These are phyloP conservation scores for Platynereis dumerilii DNA, from an alignment of 2,888 invertebrate species.

Conservation along the genomic window DNA sequence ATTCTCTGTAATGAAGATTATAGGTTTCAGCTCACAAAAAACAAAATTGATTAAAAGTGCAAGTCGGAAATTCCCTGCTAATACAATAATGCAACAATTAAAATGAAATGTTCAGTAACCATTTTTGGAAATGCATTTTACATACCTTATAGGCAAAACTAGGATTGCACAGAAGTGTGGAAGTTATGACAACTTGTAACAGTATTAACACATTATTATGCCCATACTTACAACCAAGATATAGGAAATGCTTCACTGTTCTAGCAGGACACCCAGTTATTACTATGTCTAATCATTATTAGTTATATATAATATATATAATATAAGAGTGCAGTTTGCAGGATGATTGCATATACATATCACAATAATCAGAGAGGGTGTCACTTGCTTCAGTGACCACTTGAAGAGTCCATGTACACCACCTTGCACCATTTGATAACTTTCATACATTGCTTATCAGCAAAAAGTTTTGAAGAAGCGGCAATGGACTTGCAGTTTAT, in stretches of 20 bases:
- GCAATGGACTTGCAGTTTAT: too few relatives aligned
- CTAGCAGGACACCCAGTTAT: not conserved
- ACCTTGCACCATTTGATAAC: not conserved
- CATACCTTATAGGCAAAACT: slow-evolving; percentile 6
- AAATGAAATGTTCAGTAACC: slow-evolving; percentile 7
- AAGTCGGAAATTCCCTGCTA: slow-evolving; percentile 8
- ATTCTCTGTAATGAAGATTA: too few relatives aligned
- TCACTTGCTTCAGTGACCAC: too few relatives aligned
- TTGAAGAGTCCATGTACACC: slow-evolving; percentile 5
- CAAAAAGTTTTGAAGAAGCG: too few relatives aligned
- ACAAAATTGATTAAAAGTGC: not conserved
- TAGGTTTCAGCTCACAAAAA: too few relatives aligned
- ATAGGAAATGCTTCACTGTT: slow-evolving; percentile 9
- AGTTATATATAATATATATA: too few relatives aligned
- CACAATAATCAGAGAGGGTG: slow-evolving; percentile 2
- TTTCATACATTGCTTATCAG: too few relatives aligned
- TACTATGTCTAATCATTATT: too few relatives aligned
- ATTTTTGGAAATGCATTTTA: slow-evolving; percentile 1
- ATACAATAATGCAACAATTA: not conserved
- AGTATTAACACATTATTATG: slow-evolving; percentile 10
- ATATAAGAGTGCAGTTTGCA: not conserved
- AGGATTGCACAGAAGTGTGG: slow-evolving; percentile 8
- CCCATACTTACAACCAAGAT: slow-evolving; percentile 9
- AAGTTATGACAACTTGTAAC: slow-evolving; percentile 7
- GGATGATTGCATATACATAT: slow-evolving; percentile 10